Base-by-base conservation (phyloP, 1,140 invertebrate genomes). In the Penaeus vannamei region DNA sequence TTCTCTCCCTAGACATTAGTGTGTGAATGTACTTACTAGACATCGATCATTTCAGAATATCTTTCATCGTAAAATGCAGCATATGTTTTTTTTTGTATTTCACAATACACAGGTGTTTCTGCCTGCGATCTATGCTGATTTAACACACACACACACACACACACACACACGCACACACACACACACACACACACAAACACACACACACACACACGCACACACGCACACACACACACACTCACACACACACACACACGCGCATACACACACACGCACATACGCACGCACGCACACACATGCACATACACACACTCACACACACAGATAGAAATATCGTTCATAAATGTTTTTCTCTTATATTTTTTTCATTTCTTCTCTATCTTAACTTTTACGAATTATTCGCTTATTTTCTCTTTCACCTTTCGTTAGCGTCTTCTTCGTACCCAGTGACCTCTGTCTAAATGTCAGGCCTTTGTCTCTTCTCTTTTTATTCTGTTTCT, bases 111-210 rank as follows among this genome's bases (percentile, higher is more conserved):
- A 53, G 46, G 46, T 53, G 46, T 10, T 53, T 53, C 10, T 53
- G 36, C 36, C 14, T 53, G 46, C 46, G 46, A 14, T 53, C 46
- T 46, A 10, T 46, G 42, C 10, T 5, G 42, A 46, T 46, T 46
- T 46, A 5, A 46, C 42, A 61, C 53, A 81, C 79, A 26, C 79
- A 81, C 79, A 81, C 79, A 81, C 79, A 59, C 79, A 81, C 79
- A 81, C 42, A 81, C 42, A 82, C 42, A 81, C 46, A 26, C 22
- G 12, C 69, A 76, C 69, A 29, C 69, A 76, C 69, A 76, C 69
- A 76, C 69, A 76, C 69, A 76, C 69, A 12, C n/a, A 76, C 69
- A 76, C 69, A 76, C 69, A 29, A 8, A 76, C 69, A 76, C 26
- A 36, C 69, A 29, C 69, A 76, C 22, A 29, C 69, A 76, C 69